phyloP scores from a whole-genome alignment of 1,140 invertebrate genomes.

The Goniozus legneri region DNA sequence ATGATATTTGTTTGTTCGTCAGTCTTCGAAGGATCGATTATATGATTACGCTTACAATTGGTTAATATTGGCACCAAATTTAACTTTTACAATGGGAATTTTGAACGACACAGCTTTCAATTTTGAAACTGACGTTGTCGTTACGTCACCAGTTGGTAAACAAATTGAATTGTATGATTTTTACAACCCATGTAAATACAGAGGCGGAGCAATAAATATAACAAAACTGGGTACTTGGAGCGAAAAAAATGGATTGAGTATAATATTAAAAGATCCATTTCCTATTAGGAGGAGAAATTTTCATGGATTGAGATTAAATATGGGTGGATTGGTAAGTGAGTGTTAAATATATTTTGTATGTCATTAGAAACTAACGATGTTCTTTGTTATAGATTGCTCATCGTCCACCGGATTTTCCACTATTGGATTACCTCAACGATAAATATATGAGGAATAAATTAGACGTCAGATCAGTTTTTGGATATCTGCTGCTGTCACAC shows the following conservation, averaged over 20 bases:
- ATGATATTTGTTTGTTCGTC: neutral
- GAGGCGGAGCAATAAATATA: conserved; percentile 21
- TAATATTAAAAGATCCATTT: neutral
- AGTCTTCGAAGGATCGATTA: conserved; percentile 12
- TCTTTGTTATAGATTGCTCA: conserved; percentile 3
- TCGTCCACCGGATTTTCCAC: conserved; percentile 8
- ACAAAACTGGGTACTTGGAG: conserved; percentile 18
- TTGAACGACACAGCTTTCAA: conserved; percentile 26
- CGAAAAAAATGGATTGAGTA: neutral
- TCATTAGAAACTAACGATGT: too few relatives aligned
- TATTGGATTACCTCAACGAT: conserved; percentile 19
- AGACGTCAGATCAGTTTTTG: conserved; percentile 25
- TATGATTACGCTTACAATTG: conserved; percentile 24
- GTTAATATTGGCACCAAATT: conserved; percentile 15
- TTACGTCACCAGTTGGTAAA: neutral
- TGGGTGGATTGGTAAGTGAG: conserved; percentile 13
- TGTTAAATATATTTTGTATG: too few relatives aligned
- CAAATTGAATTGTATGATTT: conserved; percentile 19
- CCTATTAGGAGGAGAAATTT: conserved; percentile 20
- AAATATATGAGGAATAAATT: neutral
- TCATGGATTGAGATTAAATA: conserved; percentile 1
- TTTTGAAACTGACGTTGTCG: conserved; percentile 20
- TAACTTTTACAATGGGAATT: neutral
- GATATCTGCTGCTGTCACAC: conserved; percentile 9
- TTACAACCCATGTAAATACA: conserved; percentile 24